phyloP scores from a whole-genome alignment of 1,140 invertebrate genomes.

The Protaetia brevitarsis region DNA sequence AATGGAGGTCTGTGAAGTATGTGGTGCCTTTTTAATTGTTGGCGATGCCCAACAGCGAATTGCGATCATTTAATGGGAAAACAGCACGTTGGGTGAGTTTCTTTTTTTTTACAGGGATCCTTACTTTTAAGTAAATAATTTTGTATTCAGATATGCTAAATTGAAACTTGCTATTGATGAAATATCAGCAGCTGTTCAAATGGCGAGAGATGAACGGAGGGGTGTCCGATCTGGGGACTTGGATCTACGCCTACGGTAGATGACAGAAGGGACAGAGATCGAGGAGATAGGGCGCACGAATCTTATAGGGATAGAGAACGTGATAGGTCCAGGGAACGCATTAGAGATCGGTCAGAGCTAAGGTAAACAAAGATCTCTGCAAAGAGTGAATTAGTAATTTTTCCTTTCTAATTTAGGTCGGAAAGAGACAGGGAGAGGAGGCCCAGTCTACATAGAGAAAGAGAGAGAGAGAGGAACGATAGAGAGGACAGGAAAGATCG shows the following conservation, averaged over 20 bases:
- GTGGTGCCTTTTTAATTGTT: constrained; percentile 96
- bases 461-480: constrained; percentile 48
- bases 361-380: constrained; percentile 16
- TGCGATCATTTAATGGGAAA: constrained; percentile 96
- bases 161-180: constrained; percentile 62
- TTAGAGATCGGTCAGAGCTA: constrained; percentile 28
- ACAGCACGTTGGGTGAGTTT: constrained; percentile 88
- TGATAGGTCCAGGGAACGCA: not conserved
- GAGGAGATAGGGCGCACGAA: constrained; percentile 16
- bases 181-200: constrained; percentile 50
- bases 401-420: constrained; percentile 6
- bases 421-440: not conserved
- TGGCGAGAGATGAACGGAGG: constrained; percentile 39
- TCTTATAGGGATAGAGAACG: constrained; percentile 6
- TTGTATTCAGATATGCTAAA: constrained; percentile 55
- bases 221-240: constrained; percentile 27
- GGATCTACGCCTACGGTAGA: constrained; percentile 31
- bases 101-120: constrained; percentile 15
- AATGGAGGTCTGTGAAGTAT: constrained; percentile 99
- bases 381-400: not conserved
- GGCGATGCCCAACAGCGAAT: constrained; percentile 97
- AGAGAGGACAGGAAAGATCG: constrained; percentile 66
- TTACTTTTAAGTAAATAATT: constrained; percentile 21
- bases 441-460: not conserved
- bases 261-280: constrained; percentile 24